Evolutionary conservation across 1,140 invertebrate species (phyloP).

Genomic region (Mycetomoellerius zeteki): DNA sequence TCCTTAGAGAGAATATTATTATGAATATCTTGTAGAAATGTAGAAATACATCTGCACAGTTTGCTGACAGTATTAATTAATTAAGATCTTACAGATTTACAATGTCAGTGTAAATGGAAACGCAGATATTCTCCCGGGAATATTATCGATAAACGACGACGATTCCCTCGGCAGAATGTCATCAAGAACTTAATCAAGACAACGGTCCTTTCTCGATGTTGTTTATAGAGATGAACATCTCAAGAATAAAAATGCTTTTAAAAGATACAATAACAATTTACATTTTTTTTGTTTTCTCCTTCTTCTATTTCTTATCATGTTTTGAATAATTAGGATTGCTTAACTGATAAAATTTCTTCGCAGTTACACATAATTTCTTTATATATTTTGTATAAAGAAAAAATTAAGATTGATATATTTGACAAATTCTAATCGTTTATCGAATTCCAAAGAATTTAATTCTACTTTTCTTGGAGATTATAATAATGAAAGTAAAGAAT

Average conservation of each 20-base stretch:
- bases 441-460: not conserved
- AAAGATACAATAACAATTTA: not conserved
- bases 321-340: not conserved
- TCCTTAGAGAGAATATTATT: not conserved
- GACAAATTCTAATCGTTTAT: not conserved
- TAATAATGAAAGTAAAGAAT: not conserved
- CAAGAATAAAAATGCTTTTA: not conserved
- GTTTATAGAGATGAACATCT: slow-evolving; percentile 9
- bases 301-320: not conserved
- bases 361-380: not conserved
- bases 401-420: not conserved
- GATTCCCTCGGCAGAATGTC: slow-evolving; percentile 6
- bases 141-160: slow-evolving; percentile 41
- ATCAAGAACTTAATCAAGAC: slow-evolving; percentile 38
- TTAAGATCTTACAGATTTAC: not conserved
- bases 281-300: slow-evolving; percentile 3
- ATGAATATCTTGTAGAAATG: not conserved
- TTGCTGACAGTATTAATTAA: slow-evolving; percentile 16
- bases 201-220: slow-evolving; percentile 11
- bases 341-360: not conserved
- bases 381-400: not conserved
- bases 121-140: not conserved
- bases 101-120: not conserved
- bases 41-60: slow-evolving; percentile 29
- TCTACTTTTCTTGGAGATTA: not conserved